These are phyloP conservation scores for Trichogramma evanescens DNA, from an alignment of 2,888 invertebrate species.

Conservation along the genomic window DNA sequence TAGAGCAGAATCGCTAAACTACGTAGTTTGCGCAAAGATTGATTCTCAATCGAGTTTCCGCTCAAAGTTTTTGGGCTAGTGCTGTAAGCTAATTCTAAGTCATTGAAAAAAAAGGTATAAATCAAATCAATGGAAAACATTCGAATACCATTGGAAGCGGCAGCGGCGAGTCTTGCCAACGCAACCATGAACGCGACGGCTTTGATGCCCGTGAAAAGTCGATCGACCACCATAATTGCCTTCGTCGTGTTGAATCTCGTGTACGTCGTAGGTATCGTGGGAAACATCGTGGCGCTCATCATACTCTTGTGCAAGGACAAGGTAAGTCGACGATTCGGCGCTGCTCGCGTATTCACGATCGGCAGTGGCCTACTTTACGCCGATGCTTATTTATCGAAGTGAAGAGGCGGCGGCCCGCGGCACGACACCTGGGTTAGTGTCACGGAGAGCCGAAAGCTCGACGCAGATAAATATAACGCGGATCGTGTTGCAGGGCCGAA, in stretches of 20 bases:
- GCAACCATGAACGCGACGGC: not conserved
- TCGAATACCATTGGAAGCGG: no score
- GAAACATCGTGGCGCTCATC: conserved; percentile 70
- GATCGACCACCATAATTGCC: not conserved
- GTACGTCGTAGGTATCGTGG: conserved; percentile 63
- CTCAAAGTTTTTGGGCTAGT: no score
- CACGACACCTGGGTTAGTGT: no score
- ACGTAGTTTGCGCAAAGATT: no score
- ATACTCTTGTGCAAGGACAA: conserved; percentile 66
- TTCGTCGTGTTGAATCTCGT: conserved; percentile 50
- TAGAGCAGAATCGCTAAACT: not conserved
- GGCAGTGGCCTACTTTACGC: no score
- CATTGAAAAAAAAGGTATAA: no score
- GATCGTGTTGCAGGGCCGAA: conserved; percentile 53
- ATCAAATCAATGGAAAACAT: no score
- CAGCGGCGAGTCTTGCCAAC: no score
- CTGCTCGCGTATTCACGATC: not conserved
- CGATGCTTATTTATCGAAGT: no score
- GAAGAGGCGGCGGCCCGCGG: no score
- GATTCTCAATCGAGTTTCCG: no score
- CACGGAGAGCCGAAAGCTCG: not conserved
- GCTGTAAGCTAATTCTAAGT: no score
- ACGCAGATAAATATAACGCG: not conserved
- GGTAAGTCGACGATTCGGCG: conserved; percentile 30
- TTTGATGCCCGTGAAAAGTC: not conserved